These are phyloP conservation scores for Eulacestoma nigropectus DNA, from an alignment of 2,113 vertebrate species.

Conservation along the genomic window DNA sequence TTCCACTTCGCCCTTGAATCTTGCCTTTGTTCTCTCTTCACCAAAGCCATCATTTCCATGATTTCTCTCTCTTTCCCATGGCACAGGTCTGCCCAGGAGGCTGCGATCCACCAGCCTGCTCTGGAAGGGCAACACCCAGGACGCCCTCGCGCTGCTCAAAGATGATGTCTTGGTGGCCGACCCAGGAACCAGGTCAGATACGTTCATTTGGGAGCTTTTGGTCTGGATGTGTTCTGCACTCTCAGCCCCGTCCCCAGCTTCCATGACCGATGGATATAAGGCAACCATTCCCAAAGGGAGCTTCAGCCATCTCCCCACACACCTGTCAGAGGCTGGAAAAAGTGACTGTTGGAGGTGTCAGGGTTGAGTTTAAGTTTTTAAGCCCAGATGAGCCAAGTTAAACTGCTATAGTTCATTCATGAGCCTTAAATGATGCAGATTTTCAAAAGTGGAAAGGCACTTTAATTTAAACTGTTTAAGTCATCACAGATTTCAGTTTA, in stretches of 20 bases:
- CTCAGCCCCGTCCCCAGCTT: neutral
- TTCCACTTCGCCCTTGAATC: neutral
- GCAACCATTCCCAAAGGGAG: neutral
- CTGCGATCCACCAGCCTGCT: constrained; percentile 84
- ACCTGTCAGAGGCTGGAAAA: neutral
- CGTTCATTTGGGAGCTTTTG: fast-evolving
- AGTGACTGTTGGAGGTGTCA: neutral
- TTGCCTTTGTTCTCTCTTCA: neutral
- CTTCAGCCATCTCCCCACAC: neutral
- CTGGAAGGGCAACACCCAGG: constrained; percentile 81
- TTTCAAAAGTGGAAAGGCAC: neutral
- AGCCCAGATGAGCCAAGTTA: neutral
- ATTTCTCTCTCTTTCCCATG: neutral
- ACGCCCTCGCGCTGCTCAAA: constrained; percentile 78
- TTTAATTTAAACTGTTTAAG: neutral
- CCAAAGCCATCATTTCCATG: neutral
- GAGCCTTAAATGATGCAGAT: neutral
- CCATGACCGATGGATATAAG: neutral
- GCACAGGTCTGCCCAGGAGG: constrained; percentile 82
- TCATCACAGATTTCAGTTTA: neutral
- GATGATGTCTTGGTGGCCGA: constrained; percentile 87
- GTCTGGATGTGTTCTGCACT: neutral
- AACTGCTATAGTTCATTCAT: neutral
- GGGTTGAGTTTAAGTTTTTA: neutral
- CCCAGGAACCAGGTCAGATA: constrained; percentile 84